Evolutionary conservation across 2,113 vertebrate species (phyloP).

Genomic region (Clarias macrocephalus): DNA sequence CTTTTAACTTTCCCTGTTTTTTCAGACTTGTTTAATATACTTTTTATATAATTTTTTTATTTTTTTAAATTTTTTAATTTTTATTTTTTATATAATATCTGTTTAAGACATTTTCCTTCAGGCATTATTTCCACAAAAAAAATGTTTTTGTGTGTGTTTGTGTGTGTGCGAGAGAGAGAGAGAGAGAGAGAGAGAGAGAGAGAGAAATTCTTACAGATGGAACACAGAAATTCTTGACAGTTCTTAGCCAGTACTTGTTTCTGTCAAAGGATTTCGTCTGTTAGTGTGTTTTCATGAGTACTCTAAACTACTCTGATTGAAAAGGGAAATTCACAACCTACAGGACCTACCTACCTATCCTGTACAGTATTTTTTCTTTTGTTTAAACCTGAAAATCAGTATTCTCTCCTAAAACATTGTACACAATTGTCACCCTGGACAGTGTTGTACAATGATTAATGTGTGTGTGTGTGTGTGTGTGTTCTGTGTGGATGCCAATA

Average conservation of each 20-base stretch:
- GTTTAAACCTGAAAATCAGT: not conserved
- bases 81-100: too few relatives aligned
- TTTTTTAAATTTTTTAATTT: too few relatives aligned
- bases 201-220: not conserved
- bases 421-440: slow-evolving; percentile 13
- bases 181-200: not conserved
- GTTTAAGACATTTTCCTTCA: not conserved
- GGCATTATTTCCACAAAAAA: not conserved
- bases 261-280: not conserved
- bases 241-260: not conserved
- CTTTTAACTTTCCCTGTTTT: not conserved
- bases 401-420: not conserved
- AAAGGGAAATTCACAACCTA: not conserved
- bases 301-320: not conserved
- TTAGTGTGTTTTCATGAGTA: not conserved
- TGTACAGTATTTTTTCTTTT: not conserved
- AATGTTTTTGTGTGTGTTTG: too few relatives aligned
- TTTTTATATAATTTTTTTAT: too few relatives aligned
- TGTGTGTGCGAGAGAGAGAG: too few relatives aligned
- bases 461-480: slow-evolving; percentile 10
- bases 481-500: slow-evolving; percentile 43
- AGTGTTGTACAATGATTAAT: slow-evolving; percentile 11
- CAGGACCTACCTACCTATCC: not conserved
- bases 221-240: not conserved
- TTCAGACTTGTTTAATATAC: not conserved